Base-by-base conservation (phyloP, 2,888 invertebrate genomes). In the Baronia brevicornis region DNA sequence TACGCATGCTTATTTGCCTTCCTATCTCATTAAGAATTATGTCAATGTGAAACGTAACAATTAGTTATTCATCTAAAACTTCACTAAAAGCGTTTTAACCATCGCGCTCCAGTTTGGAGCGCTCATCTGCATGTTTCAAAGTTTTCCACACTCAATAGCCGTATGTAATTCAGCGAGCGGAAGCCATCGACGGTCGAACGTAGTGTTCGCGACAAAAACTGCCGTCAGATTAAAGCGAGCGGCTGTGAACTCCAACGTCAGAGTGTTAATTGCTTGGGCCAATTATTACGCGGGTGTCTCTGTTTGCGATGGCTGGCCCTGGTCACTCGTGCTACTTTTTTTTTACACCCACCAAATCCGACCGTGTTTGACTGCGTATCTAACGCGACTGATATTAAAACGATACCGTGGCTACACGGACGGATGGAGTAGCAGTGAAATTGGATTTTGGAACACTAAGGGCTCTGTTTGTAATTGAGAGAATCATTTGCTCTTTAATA, bases 331-430 rank as follows among this genome's bases (percentile, higher is more conserved):
- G n/a, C 24, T 35, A 13, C 34, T 26, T 38, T 43, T 54, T 57
- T 52, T 54, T 46, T 37, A 43, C 39, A 29, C 41, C 23, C 17
- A 22, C 34, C 41, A 48, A 50, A 51, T 43, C 52, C 48, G 43
- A 39, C 41, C 51, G 46, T 51, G 49, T 54, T 54, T 56, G 51
- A 49, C 21, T 39, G 39, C 46, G 45, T 42, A 49, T 45, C 54
- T 39, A 47, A 43, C 47, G 49, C 48, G 47, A 40, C 46, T 39
- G 54, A 54, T 56, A 59, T 57, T 59, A 59, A 57, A 58, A 55
- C 51, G 52, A 47, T 49, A 51, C 53, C 46, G 51, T 38, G 44
- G 43, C 38, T 40, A 41, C 44, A 38, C 33, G 26, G 36, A 29
- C 41, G 44, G 22, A 35, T 30, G 44, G 38, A 42, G 40, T 43